Base-by-base conservation (phyloP, 2,888 invertebrate species). In the Dasysyrphus albostriatus region DNA sequence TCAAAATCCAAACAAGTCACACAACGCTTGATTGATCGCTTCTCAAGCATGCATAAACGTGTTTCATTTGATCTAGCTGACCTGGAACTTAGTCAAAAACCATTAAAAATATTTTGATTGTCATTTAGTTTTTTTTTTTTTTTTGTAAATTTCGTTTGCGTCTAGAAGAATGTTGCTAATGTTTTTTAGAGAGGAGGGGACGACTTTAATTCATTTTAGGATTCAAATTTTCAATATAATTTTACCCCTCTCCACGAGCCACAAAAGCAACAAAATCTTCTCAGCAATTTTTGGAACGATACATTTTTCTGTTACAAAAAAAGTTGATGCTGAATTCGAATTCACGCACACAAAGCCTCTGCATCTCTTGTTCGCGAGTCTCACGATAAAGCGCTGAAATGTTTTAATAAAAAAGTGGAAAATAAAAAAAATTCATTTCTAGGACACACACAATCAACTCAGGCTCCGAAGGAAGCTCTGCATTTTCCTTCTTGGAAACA, bases 1-100 rank as follows among this genome's bases (percentile, higher is more conserved):
- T 85, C 61, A 63, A 56, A 39, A 74, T 87, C 83, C 87, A 65
- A 78, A 63, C 65, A 78, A 69, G 74, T 70, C 54, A 78, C 83
- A 83, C 83, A 87, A 49, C 44, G 83, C 87, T 81, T 81, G 84
- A 81, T 76, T 61, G 42, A 78, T 79, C 75, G 76, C 75, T 80
- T 81, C 73, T 85, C 80, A 85, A 85, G 83, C 75, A 83, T 82
- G 85, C 77, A 63, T 81, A 51, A 80, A 74, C 80, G 76, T 74
- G 54, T 79, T 73, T 83, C 54, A 83, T 67, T 49, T 67, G 10
- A 49, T 67, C 49, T 51, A 49, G 39, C 54, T 9, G 69, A 83
- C 87, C 87, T 87, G 87, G 12, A 87, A 87, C 87, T 87, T 87
- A 85, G 83, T 83, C 83, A 87, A 87, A 69, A 87, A 79, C 54